phyloP scores from a whole-genome alignment of 1,140 invertebrate genomes.

The Propsilocerus akamusi region DNA sequence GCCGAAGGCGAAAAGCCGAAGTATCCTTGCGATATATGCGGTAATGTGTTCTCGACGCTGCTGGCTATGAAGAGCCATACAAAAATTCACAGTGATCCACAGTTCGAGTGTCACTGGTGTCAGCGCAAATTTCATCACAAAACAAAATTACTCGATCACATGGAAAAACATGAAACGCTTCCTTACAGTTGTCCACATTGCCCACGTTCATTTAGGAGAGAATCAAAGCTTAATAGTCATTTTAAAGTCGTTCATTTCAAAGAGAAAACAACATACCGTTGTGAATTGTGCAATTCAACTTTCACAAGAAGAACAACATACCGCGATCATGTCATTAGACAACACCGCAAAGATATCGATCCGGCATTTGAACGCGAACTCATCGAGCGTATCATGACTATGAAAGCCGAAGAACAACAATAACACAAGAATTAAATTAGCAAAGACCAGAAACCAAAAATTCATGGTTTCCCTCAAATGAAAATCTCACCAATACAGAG shows the following conservation, averaged over 20 bases:
- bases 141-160: neutral
- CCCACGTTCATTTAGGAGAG: neutral
- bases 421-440: no score
- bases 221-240: neutral
- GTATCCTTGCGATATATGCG: neutral
- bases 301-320: neutral
- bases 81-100: neutral
- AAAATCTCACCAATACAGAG: no score
- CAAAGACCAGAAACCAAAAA: no score
- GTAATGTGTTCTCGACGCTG: neutral
- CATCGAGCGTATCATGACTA: no score
- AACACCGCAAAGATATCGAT: no score
- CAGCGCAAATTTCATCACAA: neutral
- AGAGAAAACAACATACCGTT: neutral
- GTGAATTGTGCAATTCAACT: neutral
- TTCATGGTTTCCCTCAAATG: no score
- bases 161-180: neutral
- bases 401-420: no score
- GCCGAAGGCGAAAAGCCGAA: neutral
- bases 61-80: neutral
- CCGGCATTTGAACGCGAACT: no score
- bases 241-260: neutral
- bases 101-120: neutral
- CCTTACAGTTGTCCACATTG: neutral
- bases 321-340: neutral